A percentile compares a stretch with the other conserved stretches of the same genome.
phyloP scores from a whole-genome alignment of 2,888 invertebrate genomes.

The Sesia apiformis region DNA sequence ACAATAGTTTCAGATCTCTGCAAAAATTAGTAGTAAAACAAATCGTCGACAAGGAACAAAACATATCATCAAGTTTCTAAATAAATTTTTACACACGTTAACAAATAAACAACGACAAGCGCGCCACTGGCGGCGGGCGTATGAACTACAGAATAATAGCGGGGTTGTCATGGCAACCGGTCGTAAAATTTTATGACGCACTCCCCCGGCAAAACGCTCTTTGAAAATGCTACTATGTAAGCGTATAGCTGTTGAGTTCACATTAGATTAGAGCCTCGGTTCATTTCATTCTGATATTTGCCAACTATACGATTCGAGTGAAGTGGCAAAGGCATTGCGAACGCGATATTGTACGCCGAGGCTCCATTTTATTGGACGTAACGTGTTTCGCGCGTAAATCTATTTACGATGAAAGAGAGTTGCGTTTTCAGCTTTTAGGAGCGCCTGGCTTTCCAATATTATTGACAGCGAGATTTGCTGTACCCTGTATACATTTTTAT shows the following conservation, averaged over 20 bases:
- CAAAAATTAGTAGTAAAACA: too few relatives aligned
- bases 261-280: constrained; percentile 17
- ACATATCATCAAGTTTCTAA: too few relatives aligned
- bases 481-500: too few relatives aligned
- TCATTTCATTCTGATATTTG: constrained; percentile 1
- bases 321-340: background rate
- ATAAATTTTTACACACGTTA: too few relatives aligned
- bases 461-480: too few relatives aligned
- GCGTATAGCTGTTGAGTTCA: constrained; percentile 14
- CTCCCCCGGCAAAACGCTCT: constrained; percentile 36
- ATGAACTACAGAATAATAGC: constrained; percentile 5
- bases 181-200: constrained; percentile 67
- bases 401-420: background rate
- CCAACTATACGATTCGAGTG: background rate
- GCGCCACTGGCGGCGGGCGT: constrained; percentile 12
- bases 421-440: background rate
- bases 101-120: too few relatives aligned
- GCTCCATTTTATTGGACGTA: background rate
- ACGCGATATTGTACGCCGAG: background rate
- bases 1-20: too few relatives aligned
- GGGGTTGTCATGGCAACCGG: constrained; percentile 50
- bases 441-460: background rate
- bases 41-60: too few relatives aligned
- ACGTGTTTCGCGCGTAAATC: background rate
- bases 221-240: constrained; percentile 37